Percentiles rank a stretch among this genome's conserved stretches.
Evolutionary conservation across 2,797 vertebrate genomes (phyloP).

Genomic region (Columba guinea): DNA sequence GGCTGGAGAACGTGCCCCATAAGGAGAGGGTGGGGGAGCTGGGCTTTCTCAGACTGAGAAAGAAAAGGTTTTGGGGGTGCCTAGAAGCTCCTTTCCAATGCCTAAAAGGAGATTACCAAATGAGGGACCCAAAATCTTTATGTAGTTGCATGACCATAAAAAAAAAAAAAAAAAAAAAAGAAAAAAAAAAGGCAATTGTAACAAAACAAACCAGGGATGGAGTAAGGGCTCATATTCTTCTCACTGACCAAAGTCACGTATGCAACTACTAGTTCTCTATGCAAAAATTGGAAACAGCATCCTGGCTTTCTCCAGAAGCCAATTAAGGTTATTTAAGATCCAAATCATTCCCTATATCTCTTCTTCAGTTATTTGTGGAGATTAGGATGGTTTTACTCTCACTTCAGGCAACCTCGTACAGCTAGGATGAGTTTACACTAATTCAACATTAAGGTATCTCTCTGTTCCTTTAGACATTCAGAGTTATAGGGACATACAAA

Average conservation of each 20-base stretch:
- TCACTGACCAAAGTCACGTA: not conserved
- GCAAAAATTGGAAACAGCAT: not conserved
- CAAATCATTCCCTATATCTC: not conserved
- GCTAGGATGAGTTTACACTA: not conserved
- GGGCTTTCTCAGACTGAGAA: not conserved
- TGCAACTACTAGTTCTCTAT: not conserved
- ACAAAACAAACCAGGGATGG: not conserved
- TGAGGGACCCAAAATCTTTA: not conserved
- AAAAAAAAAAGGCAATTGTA: not conserved
- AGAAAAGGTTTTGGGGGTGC: not conserved
- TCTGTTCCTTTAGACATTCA: not conserved
- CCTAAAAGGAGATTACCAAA: not conserved
- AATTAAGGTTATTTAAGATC: not conserved
- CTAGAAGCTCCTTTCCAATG: not conserved
- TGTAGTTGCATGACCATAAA: not conserved
- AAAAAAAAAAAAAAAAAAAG: not conserved
- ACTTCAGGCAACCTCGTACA: not conserved
- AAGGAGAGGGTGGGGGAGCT: not conserved
- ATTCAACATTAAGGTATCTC: not conserved
- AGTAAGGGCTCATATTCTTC: not conserved
- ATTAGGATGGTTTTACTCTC: not conserved
- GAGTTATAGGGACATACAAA: not conserved
- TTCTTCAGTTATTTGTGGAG: not conserved
- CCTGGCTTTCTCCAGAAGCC: not conserved
- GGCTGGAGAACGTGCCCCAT: accelerated